A percentile compares a stretch with the other conserved stretches of the same genome.
phyloP scores from a whole-genome alignment of 2,113 vertebrate genomes.

The Lagopus leucura region DNA sequence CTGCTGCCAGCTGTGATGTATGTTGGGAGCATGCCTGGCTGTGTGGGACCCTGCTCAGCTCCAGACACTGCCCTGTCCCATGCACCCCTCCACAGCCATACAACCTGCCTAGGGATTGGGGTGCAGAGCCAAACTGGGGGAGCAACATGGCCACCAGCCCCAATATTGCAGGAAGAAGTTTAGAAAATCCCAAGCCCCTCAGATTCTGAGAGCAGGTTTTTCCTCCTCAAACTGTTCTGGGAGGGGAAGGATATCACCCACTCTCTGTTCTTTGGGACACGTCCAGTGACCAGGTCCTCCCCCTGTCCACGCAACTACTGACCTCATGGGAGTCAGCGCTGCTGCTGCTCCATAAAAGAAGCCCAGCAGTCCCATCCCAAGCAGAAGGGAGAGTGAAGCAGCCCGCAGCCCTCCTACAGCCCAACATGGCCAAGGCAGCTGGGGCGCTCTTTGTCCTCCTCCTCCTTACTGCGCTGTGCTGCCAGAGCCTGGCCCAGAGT shows the following conservation, averaged over 20 bases:
- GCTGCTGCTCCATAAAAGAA: constrained; percentile 23
- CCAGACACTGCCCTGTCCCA: neutral
- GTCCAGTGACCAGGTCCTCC: constrained; percentile 27
- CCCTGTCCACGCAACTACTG: neutral
- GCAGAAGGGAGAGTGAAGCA: neutral
- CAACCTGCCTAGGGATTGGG: rapidly evolving
- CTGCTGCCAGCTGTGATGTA: neutral
- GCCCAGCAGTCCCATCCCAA: neutral
- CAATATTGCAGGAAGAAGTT: rapidly evolving
- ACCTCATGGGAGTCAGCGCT: neutral
- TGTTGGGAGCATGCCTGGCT: rapidly evolving
- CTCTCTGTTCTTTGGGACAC: constrained; percentile 47
- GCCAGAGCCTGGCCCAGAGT: constrained; percentile 36
- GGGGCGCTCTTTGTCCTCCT: neutral
- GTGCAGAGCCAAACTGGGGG: neutral
- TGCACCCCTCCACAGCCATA: rapidly evolving
- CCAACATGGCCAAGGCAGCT: neutral
- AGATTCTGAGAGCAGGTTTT: neutral
- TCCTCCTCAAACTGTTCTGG: neutral
- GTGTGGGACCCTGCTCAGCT: neutral
- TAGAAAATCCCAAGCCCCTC: neutral
- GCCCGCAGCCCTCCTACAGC: neutral
- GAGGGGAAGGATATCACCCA: neutral
- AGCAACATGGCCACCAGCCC: neutral
- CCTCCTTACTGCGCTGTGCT: neutral